Evolutionary conservation across 1,140 invertebrate species (phyloP).

Genomic region (Scaptomyza graminum): DNA sequence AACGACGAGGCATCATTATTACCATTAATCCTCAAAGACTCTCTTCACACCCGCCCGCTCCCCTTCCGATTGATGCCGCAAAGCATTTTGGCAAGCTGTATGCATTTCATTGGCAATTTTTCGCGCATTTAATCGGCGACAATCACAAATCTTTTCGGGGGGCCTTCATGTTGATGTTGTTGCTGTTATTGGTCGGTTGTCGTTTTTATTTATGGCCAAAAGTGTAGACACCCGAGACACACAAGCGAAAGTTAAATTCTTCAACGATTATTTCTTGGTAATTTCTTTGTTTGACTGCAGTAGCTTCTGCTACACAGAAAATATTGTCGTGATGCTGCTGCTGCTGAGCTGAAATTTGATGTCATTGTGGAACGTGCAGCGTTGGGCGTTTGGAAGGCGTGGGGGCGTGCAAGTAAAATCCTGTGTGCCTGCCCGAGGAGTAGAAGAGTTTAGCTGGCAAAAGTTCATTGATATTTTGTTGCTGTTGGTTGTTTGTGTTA

Average conservation of each 20-base stretch:
- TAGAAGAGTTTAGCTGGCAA: constrained; percentile 34
- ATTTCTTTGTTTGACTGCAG: constrained; percentile 44
- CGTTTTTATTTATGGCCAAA: constrained; percentile 71
- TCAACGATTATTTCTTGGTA: constrained; percentile 75
- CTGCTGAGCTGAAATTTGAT: constrained; percentile 44
- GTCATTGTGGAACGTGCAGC: constrained; percentile 51
- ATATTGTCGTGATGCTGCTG: constrained; percentile 47
- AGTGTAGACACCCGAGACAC: constrained; percentile 34
- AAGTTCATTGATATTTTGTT: constrained; percentile 53
- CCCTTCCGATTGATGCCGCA: constrained; percentile 54
- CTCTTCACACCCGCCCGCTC: background rate
- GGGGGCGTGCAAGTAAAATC: constrained; percentile 1
- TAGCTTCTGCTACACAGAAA: constrained; percentile 56
- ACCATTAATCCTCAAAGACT: constrained; percentile 13
- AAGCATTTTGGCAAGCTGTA: constrained; percentile 54
- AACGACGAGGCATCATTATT: constrained; percentile 56
- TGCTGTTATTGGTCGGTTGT: too few relatives aligned
- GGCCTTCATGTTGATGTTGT: constrained; percentile 28
- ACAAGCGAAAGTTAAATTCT: constrained; percentile 81
- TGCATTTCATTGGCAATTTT: constrained; percentile 42
- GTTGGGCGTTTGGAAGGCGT: constrained; percentile 20
- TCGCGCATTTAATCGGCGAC: constrained; percentile 77
- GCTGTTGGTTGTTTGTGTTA: too few relatives aligned
- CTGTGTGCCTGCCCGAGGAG: constrained; percentile 32
- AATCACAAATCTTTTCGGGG: constrained; percentile 73